Base-by-base conservation (phyloP, 2,888 invertebrate species). In the Coenonympha arcania region DNA sequence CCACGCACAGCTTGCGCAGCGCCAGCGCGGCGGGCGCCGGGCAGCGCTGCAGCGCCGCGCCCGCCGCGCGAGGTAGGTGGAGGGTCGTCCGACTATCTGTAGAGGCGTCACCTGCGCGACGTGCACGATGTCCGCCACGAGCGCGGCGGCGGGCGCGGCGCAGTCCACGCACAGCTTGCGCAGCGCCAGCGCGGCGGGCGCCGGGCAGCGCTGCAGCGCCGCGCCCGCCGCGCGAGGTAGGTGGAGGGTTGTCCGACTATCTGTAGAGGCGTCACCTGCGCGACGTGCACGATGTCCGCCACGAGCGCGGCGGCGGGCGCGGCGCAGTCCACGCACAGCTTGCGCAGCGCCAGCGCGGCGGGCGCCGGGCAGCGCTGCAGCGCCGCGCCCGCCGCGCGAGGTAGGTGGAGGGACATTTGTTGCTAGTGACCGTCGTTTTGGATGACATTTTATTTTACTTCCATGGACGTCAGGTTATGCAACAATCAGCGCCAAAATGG, bases 111-210 rank as follows among this genome's bases (percentile, higher is more conserved):
- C 55, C 37, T 49, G 90, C 45, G 93, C 90, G 1, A 93, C 91
- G 16, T 89, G 87, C 3, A 96, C 88, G 50, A 96, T 90, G 51
- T 92, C 91, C 18, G 90, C 90, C 0, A 93, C 93, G 64, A 91
- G 93, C 0, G 93, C 92, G 40, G 90, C 88, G 59, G 97, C 88
- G 69, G 91, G 90, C 42, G 89, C 73, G 62, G 90, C 89, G 69
- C 95, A 95, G 73, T 95, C 95, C 26, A 92, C 87, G 24, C 94
- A 92, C 30, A 98, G 89, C 67, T 96, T 96, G 71, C 96, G 94
- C 9, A 97, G 86, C 18, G 97, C 96, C 75, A 96, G 90, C 55
- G 84, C 82, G 3, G 96, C 95, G 0, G 95, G 92, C 48, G 93
- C 90, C 3, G 93, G 91, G 0, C 93, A 90, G 54, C 93, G 92